Conservation (phyloP, 2,113 vertebrate species). For the Myrmecophaga tridactyla region DNA sequence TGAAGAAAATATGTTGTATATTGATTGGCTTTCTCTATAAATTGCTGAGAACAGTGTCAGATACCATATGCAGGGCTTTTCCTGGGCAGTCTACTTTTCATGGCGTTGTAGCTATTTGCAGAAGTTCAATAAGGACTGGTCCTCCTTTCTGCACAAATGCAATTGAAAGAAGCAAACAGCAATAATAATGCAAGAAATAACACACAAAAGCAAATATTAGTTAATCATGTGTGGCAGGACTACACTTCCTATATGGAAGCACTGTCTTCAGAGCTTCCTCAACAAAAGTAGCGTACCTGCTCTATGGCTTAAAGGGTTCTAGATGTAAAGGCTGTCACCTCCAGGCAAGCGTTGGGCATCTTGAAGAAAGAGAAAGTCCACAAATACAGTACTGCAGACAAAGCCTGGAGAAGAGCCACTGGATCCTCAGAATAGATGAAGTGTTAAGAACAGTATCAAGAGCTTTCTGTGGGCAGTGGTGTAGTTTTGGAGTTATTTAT, state of each 20-base stretch:
- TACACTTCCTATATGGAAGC: background rate
- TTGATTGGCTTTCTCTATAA: background rate
- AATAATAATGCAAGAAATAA: background rate
- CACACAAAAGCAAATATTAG: background rate
- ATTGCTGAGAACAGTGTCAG: background rate
- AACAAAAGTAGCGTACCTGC: background rate
- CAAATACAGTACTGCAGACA: fast-evolving
- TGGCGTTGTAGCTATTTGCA: background rate
- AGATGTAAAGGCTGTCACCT: background rate
- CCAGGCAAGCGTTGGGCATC: background rate
- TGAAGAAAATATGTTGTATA: background rate
- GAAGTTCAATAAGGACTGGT: background rate
- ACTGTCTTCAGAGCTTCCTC: background rate
- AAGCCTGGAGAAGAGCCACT: background rate
- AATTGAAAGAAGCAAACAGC: background rate
- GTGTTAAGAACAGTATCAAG: background rate
- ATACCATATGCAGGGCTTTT: background rate
- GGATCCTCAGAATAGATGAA: background rate
- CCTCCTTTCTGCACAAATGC: background rate
- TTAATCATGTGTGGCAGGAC: background rate
- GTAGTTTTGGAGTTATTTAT: background rate
- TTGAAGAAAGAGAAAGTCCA: background rate
- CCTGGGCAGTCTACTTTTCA: background rate
- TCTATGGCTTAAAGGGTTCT: background rate
- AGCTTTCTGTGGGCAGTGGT: background rate